A percentile compares a stretch with the other conserved stretches of the same genome.
These are phyloP conservation scores for Polylopha cassiicola DNA, from an alignment of 2,888 invertebrate species.

Conservation along the genomic window DNA sequence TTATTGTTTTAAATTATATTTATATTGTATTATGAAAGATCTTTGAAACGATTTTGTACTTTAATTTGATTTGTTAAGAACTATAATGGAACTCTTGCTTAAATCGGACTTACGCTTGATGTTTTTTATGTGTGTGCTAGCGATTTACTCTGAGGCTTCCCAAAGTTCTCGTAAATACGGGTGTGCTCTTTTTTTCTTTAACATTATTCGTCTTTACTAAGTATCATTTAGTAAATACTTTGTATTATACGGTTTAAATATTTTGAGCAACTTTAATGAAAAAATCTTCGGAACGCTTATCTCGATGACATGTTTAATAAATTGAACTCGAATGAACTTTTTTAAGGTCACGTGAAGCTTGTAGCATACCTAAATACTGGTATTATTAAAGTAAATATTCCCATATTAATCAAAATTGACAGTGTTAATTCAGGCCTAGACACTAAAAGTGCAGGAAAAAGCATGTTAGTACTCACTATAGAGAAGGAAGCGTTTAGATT, in stretches of 20 bases:
- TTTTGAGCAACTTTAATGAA: slow-evolving; percentile 1
- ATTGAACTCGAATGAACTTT: slow-evolving; percentile 10
- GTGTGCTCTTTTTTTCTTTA: slow-evolving; percentile 42
- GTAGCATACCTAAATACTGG: too few species aligned
- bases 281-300: neutral
- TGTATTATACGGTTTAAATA: slow-evolving; percentile 3
- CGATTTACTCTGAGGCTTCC: slow-evolving; percentile 37
- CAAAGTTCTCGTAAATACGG: slow-evolving; percentile 35
- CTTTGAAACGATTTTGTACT: neutral
- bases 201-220: slow-evolving; percentile 41
- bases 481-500: slow-evolving; percentile 38
- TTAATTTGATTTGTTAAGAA: neutral
- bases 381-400: too few species aligned
- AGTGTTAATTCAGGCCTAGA: slow-evolving; percentile 44
- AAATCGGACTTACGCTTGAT: slow-evolving; percentile 12
- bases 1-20: too few species aligned
- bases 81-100: slow-evolving; percentile 2
- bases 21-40: too few species aligned
- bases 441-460: slow-evolving; percentile 52
- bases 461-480: slow-evolving; percentile 50
- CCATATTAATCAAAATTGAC: slow-evolving; percentile 38
- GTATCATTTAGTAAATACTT: slow-evolving; percentile 20
- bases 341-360: slow-evolving; percentile 1
- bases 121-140: slow-evolving; percentile 47
- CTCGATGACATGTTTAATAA: neutral